These are phyloP conservation scores for Drosophila vallismaia DNA, from an alignment of 2,888 invertebrate species.

Conservation along the genomic window DNA sequence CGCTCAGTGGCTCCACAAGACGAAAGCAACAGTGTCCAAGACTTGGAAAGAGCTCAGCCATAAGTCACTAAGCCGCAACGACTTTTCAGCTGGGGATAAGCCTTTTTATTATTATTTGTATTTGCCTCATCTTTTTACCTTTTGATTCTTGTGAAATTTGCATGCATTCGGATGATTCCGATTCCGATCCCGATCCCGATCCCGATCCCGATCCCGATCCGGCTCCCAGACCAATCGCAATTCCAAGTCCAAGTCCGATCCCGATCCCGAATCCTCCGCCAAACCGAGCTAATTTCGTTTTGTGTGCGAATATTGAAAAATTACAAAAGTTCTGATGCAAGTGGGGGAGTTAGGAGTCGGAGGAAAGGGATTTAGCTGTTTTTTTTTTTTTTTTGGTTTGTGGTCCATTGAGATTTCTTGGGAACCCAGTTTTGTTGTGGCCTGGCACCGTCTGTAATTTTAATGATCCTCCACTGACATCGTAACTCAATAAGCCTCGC, in stretches of 20 bases:
- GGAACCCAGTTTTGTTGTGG: conserved; percentile 44
- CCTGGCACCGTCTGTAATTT: conserved; percentile 62
- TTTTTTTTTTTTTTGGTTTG: neutral
- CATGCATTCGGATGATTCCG: conserved; percentile 56
- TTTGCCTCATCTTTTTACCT: conserved; percentile 58
- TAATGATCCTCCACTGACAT: conserved; percentile 72
- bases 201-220: conserved; percentile 33
- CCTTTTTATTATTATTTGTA: conserved; percentile 64
- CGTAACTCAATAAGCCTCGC: conserved; percentile 57
- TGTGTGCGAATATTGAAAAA: conserved; percentile 72
- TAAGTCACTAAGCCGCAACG: conserved; percentile 78
- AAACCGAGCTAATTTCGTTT: conserved; percentile 73
- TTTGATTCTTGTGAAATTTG: conserved; percentile 77
- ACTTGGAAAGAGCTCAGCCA: conserved; percentile 47
- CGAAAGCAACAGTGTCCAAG: conserved; percentile 26
- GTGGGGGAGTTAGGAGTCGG: conserved; percentile 9
- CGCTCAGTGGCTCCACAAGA: conserved; percentile 20
- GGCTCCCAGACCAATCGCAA: conserved; percentile 7
- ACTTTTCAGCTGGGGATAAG: conserved; percentile 64
- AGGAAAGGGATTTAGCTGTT: conserved; percentile 18
- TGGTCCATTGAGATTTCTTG: conserved; percentile 43
- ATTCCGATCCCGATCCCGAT: conserved; percentile 33
- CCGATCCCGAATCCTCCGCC: conserved; percentile 13
- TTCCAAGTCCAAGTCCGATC: conserved; percentile 9
- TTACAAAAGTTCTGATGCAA: conserved; percentile 57